These are phyloP conservation scores for Notocelia uddmanniana DNA, from an alignment of 2,888 invertebrate genomes.

Conservation along the genomic window DNA sequence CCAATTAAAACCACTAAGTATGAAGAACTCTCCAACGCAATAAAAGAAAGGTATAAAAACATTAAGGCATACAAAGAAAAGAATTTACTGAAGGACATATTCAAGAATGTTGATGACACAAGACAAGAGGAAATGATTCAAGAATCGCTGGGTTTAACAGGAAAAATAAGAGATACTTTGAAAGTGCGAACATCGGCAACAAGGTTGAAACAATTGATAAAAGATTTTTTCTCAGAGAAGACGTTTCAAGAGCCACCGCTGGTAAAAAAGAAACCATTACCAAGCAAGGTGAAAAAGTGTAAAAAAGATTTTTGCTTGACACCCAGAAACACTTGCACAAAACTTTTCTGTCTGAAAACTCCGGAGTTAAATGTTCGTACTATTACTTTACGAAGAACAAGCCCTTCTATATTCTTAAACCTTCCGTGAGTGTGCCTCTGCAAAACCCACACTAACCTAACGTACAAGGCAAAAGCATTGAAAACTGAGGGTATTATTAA, in stretches of 20 bases:
- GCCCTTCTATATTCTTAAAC: no score
- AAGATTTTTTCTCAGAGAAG: constrained; percentile 48
- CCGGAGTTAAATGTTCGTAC: constrained; percentile 47
- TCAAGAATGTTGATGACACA: constrained; percentile 4
- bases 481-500: no score
- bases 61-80: constrained; percentile 43
- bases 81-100: constrained; percentile 14
- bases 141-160: no score
- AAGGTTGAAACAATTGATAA: constrained; percentile 35
- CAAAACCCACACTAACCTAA: no score
- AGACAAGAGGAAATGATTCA: neutral
- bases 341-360: constrained; percentile 48
- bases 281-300: constrained; percentile 41
- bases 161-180: no score
- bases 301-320: constrained; percentile 49
- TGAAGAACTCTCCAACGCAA: no score
- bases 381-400: constrained; percentile 50
- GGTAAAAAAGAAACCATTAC: constrained; percentile 51
- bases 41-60: no score
- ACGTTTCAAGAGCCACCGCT: constrained; percentile 49
- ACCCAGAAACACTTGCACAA: constrained; percentile 48
- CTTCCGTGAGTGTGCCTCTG: no score
- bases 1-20: no score
- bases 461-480: no score
- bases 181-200: neutral